Conservation (phyloP, 2,797 vertebrate species). For the Eleutherodactylus coqui region DNA sequence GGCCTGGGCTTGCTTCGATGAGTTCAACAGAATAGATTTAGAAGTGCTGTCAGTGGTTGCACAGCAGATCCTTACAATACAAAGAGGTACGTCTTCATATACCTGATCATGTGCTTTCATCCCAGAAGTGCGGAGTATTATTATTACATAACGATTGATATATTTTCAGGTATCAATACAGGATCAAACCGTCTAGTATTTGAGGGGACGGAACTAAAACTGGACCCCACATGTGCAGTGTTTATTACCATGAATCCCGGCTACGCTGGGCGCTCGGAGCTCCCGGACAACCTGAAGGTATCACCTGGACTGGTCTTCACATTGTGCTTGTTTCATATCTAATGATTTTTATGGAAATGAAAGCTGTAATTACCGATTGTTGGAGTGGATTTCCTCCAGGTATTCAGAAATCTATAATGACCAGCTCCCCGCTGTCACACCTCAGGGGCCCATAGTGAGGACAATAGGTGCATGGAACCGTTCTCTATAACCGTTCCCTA, state of each 20-base stretch:
- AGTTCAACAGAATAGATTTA: conserved; percentile 94
- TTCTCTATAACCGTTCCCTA: no score
- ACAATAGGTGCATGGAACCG: no score
- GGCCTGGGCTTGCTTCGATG: conserved; percentile 95
- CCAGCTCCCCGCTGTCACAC: no score
- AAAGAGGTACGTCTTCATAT: conserved; percentile 82
- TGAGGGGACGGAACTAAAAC: conserved; percentile 88
- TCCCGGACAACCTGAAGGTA: conserved; percentile 93
- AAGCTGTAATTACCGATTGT: neutral
- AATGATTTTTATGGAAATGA: neutral
- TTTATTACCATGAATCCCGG: conserved; percentile 97
- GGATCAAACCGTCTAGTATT: conserved; percentile 81
- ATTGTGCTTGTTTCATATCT: neutral
- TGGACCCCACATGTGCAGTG: conserved; percentile 89
- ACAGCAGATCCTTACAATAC: conserved; percentile 94
- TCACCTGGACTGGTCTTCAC: neutral
- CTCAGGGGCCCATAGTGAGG: no score
- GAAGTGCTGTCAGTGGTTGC: conserved; percentile 94
- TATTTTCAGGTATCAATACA: conserved; percentile 80
- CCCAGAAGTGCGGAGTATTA: neutral
- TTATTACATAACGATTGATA: neutral
- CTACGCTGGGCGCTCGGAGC: conserved; percentile 89
- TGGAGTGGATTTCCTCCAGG: no score
- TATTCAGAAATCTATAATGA: no score
- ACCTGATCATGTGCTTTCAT: neutral